Conservation (phyloP, 2,888 invertebrate species). For the Euzetes globulus region DNA sequence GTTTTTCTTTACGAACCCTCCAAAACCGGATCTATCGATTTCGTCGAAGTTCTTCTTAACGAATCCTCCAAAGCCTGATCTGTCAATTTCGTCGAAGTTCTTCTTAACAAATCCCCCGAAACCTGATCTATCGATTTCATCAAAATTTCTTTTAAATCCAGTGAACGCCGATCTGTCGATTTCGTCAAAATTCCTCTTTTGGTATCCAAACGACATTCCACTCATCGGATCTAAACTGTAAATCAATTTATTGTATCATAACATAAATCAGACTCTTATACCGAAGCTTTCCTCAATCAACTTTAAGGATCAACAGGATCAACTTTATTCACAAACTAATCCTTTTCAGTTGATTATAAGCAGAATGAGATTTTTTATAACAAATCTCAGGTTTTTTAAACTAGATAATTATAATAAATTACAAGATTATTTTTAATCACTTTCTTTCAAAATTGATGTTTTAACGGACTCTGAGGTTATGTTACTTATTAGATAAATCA, state of each 20-base stretch:
- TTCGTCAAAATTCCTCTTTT: conserved; percentile 53
- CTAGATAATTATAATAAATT: no score
- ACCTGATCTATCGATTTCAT: conserved; percentile 51
- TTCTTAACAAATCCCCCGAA: conserved; percentile 51
- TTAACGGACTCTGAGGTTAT: no score
- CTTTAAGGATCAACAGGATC: no score
- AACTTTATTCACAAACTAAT: no score
- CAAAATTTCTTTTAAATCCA: conserved; percentile 52
- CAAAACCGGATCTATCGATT: conserved; percentile 32
- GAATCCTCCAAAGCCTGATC: conserved; percentile 49
- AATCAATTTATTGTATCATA: background rate
- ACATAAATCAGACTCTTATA: background rate
- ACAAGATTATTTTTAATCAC: no score
- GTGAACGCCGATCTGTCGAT: conserved; percentile 51
- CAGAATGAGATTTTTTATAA: no score
- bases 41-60: conserved; percentile 46
- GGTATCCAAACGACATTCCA: conserved; percentile 48
- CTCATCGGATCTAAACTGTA: conserved; percentile 40
- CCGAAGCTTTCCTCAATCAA: no score
- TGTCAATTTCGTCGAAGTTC: conserved; percentile 53
- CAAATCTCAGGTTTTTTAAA: no score
- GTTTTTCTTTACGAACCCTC: conserved; percentile 20
- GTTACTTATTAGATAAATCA: no score
- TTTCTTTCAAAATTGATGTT: no score
- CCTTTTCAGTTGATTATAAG: no score